Conservation (phyloP, 2,113 vertebrate species). For the Cyphomyrus plagiostoma region DNA sequence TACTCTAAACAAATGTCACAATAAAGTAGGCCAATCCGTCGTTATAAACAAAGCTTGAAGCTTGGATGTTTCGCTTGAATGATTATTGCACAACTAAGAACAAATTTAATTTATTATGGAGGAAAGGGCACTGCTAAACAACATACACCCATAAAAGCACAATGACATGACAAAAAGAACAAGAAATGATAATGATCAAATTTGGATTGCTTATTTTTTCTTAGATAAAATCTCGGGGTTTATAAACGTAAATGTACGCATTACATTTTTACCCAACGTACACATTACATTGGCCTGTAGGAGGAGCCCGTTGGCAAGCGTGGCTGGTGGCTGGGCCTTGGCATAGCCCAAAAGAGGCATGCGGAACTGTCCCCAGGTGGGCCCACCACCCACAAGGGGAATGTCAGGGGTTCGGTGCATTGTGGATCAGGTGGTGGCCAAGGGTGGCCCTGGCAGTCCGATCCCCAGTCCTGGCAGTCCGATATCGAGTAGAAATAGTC, state of each 20-base stretch:
- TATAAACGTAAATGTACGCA: background rate
- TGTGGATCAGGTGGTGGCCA: no score
- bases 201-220: background rate
- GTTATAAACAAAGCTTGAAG: background rate
- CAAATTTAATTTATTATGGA: background rate
- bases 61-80: background rate
- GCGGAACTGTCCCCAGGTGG: no score
- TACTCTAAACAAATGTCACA: constrained; percentile 2
- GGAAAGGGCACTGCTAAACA: background rate
- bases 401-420: no score
- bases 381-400: no score
- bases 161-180: background rate
- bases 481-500: no score
- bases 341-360: no score
- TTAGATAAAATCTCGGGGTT: background rate
- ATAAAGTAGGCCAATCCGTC: background rate
- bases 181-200: background rate
- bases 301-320: no score
- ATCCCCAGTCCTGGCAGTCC: no score
- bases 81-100: background rate
- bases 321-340: no score
- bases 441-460: no score
- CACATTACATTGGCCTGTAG: no score
- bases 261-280: background rate
- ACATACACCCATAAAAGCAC: background rate